These are phyloP conservation scores for Drosophila prolongata DNA, from an alignment of 2,888 invertebrate species.

Conservation along the genomic window DNA sequence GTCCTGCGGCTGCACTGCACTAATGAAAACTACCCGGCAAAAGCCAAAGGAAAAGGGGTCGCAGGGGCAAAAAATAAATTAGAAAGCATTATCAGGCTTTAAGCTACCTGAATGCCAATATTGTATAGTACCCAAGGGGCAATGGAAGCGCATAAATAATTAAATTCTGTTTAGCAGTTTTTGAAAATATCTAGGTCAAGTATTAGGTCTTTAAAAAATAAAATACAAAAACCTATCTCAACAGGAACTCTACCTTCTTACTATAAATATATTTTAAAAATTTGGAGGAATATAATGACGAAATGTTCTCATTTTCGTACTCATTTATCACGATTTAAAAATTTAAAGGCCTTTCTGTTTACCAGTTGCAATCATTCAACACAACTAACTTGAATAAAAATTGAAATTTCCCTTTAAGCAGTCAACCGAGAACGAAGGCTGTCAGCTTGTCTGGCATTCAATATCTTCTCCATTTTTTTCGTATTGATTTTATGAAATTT, in stretches of 20 bases:
- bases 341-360: no score
- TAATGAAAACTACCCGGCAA: conserved; percentile 37
- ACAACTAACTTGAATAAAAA: not conserved
- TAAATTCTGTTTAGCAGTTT: not conserved
- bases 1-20: conserved; percentile 35
- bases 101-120: not conserved
- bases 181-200: not conserved
- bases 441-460: not conserved
- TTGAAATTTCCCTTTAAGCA: conserved; percentile 11
- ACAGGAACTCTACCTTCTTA: no score
- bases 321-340: no score
- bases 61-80: conserved; percentile 5
- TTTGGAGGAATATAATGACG: no score
- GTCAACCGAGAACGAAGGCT: no score
- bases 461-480: conserved; percentile 29
- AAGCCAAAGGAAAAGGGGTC: not conserved
- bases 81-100: not conserved
- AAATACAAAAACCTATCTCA: no score
- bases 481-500: conserved; percentile 73
- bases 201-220: no score
- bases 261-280: no score
- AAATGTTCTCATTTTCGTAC: no score
- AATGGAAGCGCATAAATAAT: no score
- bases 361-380: no score
- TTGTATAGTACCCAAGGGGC: not conserved